Percentiles rank a stretch among this genome's conserved stretches.
phyloP scores from a whole-genome alignment of 30 jellyfish, hydroid and myxozoan genomes.

The Rhopilema esculentum region DNA sequence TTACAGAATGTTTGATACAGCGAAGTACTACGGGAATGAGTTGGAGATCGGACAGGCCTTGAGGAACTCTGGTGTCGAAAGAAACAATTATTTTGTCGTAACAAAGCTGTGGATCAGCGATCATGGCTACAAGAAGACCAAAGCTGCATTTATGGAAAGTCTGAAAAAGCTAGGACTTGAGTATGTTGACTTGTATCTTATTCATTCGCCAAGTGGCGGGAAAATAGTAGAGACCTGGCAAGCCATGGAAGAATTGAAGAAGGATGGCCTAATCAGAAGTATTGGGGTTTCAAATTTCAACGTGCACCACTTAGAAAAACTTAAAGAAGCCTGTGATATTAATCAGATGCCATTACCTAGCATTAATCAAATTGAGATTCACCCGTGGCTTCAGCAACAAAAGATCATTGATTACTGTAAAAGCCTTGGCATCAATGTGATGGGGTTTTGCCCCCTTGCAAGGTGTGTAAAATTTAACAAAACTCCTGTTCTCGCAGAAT shows the following conservation, averaged over 20 bases:
- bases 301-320: slow-evolving; percentile 80
- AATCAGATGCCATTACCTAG: slow-evolving; percentile 77
- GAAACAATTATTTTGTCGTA: slow-evolving; percentile 89
- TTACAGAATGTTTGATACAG: slow-evolving; percentile 92
- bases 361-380: slow-evolving; percentile 93
- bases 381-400: slow-evolving; percentile 90
- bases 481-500: slow-evolving; percentile 55
- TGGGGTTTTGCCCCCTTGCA: slow-evolving; percentile 98
- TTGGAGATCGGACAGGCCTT: slow-evolving; percentile 85
- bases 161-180: slow-evolving; percentile 72
- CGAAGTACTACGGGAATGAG: slow-evolving; percentile 83
- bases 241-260: slow-evolving; percentile 79
- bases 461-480: slow-evolving; percentile 76
- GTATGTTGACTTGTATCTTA: slow-evolving; percentile 84
- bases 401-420: slow-evolving; percentile 76
- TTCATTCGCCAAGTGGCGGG: slow-evolving; percentile 87
- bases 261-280: slow-evolving; percentile 83
- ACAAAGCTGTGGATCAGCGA: slow-evolving; percentile 74
- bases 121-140: slow-evolving; percentile 80
- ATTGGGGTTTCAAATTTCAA: slow-evolving; percentile 97
- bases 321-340: slow-evolving; percentile 36
- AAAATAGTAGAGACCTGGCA: slow-evolving; percentile 85
- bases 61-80: slow-evolving; percentile 55
- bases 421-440: slow-evolving; percentile 58
- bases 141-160: slow-evolving; percentile 69